Evolutionary conservation across 2,113 vertebrate species (phyloP).

Genomic region (Brachyhypopomus occidentalis): DNA sequence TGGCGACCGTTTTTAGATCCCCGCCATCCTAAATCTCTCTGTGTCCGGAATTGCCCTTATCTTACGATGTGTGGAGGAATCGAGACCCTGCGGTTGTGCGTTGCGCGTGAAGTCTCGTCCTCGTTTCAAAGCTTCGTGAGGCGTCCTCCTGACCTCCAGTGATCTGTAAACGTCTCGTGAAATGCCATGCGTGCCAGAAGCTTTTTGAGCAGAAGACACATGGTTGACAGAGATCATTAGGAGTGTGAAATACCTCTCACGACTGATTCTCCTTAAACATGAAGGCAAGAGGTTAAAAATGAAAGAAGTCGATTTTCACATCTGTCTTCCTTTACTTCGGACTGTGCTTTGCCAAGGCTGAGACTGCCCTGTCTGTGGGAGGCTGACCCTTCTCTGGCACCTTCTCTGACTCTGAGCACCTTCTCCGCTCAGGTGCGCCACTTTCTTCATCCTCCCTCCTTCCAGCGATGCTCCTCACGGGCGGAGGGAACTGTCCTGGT

Average conservation of each 20-base stretch:
- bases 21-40: neutral
- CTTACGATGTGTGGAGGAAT: neutral
- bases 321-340: neutral
- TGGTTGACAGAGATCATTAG: too few species aligned
- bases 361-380: neutral
- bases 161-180: too few species aligned
- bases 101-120: neutral
- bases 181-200: too few species aligned
- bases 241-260: too few species aligned
- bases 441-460: neutral
- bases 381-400: neutral
- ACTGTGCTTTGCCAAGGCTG: neutral
- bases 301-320: neutral
- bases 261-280: too few species aligned
- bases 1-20: neutral
- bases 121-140: neutral
- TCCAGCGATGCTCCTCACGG: constrained; percentile 16
- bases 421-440: neutral
- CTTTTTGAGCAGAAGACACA: too few species aligned
- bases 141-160: too few species aligned
- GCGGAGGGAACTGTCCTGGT: neutral
- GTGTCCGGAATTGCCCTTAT: neutral
- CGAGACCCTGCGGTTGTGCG: too few species aligned
- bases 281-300: too few species aligned
- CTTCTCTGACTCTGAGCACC: too few species aligned